Conservation (phyloP, 2,113 vertebrate species). For the Fulmarus glacialis region DNA sequence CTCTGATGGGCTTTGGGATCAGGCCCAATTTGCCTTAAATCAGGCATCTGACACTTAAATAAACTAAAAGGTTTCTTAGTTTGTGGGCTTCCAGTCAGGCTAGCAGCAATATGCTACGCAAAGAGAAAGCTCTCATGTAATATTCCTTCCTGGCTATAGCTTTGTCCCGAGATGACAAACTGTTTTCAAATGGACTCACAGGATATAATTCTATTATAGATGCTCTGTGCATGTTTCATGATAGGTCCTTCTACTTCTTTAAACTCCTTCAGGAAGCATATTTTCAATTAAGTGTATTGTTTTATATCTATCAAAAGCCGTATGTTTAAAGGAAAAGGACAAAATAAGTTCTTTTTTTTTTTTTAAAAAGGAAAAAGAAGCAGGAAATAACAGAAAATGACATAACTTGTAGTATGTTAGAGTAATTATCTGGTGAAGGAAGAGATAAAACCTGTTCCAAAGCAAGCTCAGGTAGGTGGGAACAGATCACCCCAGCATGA, state of each 20-base stretch:
- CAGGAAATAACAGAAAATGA: not conserved
- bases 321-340: not conserved
- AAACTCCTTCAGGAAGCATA: not conserved
- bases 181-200: not conserved
- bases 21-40: conserved; percentile 25
- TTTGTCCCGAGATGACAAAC: not conserved
- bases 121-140: not conserved
- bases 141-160: not conserved
- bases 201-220: not conserved
- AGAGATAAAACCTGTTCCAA: not conserved
- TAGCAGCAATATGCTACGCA: not conserved
- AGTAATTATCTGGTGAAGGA: not conserved
- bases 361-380: not conserved
- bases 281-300: not conserved
- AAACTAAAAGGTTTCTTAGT: not conserved
- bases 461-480: not conserved
- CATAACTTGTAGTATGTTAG: not conserved
- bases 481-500: not conserved
- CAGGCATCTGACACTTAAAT: conserved; percentile 31
- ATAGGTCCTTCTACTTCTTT: not conserved
- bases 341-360: not conserved
- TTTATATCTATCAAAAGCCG: not conserved
- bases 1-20: conserved; percentile 24
- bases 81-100: not conserved
- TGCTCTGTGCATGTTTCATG: not conserved